Percentiles rank a stretch among this genome's conserved stretches.
These are phyloP conservation scores for Colinus virginianus DNA, from an alignment of 2,113 vertebrate species.

Conservation along the genomic window DNA sequence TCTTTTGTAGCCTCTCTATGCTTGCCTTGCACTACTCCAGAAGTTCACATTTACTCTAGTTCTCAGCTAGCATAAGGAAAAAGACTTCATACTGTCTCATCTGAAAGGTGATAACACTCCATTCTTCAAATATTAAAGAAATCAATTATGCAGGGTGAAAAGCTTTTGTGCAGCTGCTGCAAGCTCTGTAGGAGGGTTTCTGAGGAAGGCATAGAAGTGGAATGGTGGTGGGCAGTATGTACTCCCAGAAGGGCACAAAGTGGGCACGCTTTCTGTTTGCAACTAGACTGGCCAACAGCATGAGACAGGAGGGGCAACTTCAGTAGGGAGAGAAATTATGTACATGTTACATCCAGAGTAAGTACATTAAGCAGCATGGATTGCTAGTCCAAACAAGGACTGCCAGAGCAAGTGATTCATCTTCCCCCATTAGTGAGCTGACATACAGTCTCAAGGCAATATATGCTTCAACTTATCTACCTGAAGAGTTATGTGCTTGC, in stretches of 20 bases:
- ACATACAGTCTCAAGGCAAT: not conserved
- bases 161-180: not conserved
- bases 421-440: not conserved
- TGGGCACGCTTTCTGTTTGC: rapidly evolving
- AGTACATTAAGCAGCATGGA: not conserved
- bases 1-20: not conserved
- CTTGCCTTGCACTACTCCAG: not conserved
- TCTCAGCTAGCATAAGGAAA: not conserved
- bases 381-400: not conserved
- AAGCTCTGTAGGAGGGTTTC: not conserved
- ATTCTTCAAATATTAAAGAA: not conserved
- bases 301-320: not conserved
- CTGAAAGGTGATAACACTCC: rapidly evolving
- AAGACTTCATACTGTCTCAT: not conserved
- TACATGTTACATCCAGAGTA: rapidly evolving
- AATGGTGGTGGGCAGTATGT: rapidly evolving
- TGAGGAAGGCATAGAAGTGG: not conserved
- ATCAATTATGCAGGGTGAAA: not conserved
- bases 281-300: not conserved
- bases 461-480: not conserved
- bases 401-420: not conserved
- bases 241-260: not conserved
- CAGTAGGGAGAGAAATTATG: not conserved
- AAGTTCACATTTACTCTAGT: not conserved
- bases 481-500: not conserved